These are phyloP conservation scores for Mastomys natalensis DNA, from an alignment of 2,113 vertebrate species.

Conservation along the genomic window DNA sequence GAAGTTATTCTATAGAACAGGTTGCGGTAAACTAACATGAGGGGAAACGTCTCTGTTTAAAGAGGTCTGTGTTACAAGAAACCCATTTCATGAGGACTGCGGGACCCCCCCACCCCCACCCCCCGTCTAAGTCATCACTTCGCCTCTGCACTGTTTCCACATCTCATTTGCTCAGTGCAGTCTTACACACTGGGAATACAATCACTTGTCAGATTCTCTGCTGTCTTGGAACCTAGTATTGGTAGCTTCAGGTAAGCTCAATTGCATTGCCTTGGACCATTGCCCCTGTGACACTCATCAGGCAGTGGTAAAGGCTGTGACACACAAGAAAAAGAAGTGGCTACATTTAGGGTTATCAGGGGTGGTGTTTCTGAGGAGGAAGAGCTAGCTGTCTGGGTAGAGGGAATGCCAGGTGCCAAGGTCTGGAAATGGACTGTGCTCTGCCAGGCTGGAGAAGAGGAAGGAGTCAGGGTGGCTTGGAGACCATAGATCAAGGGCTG, in stretches of 20 bases:
- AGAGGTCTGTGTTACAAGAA: background rate
- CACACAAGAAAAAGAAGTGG: background rate
- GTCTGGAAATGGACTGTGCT: rapidly evolving
- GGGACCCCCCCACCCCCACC: too few species aligned
- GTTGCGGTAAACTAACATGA: background rate
- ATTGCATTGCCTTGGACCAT: background rate
- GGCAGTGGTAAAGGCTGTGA: too few species aligned
- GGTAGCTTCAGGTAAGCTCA: background rate
- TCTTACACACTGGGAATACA: background rate
- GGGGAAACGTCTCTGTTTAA: background rate
- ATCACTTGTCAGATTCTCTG: background rate
- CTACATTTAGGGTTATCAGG: background rate
- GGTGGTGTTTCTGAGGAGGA: background rate
- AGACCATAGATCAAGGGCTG: too few species aligned
- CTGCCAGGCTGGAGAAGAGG: rapidly evolving
- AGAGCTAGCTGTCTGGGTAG: background rate
- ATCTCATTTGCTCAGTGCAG: rapidly evolving
- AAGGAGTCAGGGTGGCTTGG: background rate
- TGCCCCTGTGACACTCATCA: background rate
- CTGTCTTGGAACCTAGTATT: background rate
- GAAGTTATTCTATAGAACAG: background rate
- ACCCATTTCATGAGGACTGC: background rate
- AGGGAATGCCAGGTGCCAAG: background rate
- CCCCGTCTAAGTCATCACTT: background rate
- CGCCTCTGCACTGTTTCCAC: background rate